Evolutionary conservation across 2,797 vertebrate species (phyloP).

Genomic region (Bryconaethiops microstoma): DNA sequence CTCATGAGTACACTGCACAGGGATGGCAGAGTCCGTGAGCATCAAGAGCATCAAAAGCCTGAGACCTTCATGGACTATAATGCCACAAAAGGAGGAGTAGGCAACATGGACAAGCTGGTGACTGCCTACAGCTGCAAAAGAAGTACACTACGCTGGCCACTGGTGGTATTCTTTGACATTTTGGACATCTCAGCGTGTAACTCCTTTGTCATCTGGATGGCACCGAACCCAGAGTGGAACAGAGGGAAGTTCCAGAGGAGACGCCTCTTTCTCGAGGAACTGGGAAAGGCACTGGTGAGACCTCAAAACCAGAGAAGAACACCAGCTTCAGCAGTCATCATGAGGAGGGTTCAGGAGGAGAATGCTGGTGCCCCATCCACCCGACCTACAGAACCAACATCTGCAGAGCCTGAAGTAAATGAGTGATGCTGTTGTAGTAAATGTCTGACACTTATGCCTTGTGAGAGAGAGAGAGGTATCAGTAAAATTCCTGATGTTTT

Average conservation of each 20-base stretch:
- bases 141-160: constrained; percentile 29
- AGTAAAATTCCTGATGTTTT: not conserved
- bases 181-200: too few species aligned
- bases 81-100: constrained; percentile 56
- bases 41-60: constrained; percentile 47
- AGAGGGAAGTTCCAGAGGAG: too few species aligned
- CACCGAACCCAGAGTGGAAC: too few species aligned
- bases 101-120: constrained; percentile 56
- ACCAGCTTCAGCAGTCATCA: not conserved
- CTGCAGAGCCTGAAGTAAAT: not conserved
- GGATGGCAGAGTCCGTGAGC: constrained; percentile 50
- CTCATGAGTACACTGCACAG: constrained; percentile 53
- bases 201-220: too few species aligned
- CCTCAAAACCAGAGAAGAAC: too few species aligned
- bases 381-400: not conserved
- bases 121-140: constrained; percentile 48
- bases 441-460: not conserved
- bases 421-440: not conserved
- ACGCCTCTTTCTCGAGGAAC: too few species aligned
- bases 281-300: too few species aligned
- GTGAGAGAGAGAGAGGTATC: not conserved
- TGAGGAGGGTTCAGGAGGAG: not conserved
- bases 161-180: constrained; percentile 18
- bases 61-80: constrained; percentile 54
- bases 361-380: not conserved